phyloP scores from a whole-genome alignment of 2,113 vertebrate species.

The Laterallus jamaicensis region DNA sequence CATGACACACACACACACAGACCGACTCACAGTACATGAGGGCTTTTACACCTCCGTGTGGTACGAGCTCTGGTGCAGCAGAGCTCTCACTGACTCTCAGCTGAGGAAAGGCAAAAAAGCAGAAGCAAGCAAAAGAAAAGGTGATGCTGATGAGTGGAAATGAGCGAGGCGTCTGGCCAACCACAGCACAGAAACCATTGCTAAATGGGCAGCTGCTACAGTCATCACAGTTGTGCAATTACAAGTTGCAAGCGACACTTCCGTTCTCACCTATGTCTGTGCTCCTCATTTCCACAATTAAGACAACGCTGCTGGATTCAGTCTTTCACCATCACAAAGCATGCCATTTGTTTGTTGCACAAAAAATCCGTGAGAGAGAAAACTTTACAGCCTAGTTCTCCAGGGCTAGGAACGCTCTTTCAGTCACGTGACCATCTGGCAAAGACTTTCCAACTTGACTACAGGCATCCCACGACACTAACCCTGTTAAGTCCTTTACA shows the following conservation, averaged over 20 bases:
- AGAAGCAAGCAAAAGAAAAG: background rate
- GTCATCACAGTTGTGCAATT: background rate
- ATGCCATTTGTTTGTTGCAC: background rate
- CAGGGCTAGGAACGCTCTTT: background rate
- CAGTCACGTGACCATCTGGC: background rate
- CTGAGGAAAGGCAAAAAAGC: background rate
- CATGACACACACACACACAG: background rate
- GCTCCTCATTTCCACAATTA: background rate
- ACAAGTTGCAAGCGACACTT: background rate
- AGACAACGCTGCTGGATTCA: background rate
- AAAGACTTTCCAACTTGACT: background rate
- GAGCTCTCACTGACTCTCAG: background rate
- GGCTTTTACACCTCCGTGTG: background rate
- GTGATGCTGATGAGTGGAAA: background rate
- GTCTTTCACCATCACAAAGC: background rate
- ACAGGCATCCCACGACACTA: fast-evolving
- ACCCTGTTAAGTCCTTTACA: background rate
- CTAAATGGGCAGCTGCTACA: background rate
- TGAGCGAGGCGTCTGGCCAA: background rate
- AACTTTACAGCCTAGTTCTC: background rate
- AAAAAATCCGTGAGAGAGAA: background rate
- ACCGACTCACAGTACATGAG: background rate
- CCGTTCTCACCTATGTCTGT: background rate
- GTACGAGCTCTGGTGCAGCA: background rate
- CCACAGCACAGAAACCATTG: background rate